Evolutionary conservation across 2,888 invertebrate genomes (phyloP).

Genomic region (Trisateles emortualis): DNA sequence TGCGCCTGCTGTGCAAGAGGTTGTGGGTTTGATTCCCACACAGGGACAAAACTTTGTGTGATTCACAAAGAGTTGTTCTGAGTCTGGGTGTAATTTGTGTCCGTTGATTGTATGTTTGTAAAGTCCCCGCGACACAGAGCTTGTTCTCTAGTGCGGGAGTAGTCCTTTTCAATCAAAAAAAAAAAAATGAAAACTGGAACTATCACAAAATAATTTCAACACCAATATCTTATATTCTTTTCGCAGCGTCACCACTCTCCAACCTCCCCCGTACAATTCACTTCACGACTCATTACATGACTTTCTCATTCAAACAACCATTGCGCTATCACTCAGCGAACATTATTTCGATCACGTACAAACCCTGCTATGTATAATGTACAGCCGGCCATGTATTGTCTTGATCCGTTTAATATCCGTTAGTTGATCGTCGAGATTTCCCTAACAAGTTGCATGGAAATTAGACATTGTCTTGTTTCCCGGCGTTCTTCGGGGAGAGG

Average conservation of each 20-base stretch:
- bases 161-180: too few relatives aligned
- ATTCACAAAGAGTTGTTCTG: too few relatives aligned
- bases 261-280: conserved; percentile 1
- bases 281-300: conserved; percentile 21
- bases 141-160: too few relatives aligned
- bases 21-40: too few relatives aligned
- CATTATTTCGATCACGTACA: conserved; percentile 36
- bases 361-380: conserved; percentile 38
- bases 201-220: neutral
- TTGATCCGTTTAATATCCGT: conserved; percentile 56
- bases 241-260: conserved; percentile 3
- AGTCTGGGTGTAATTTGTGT: too few relatives aligned
- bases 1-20: too few relatives aligned
- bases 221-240: neutral
- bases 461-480: conserved; percentile 47
- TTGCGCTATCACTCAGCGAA: conserved; percentile 22
- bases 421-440: conserved; percentile 54
- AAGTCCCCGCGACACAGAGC: too few relatives aligned
- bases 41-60: too few relatives aligned
- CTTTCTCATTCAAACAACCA: conserved; percentile 28
- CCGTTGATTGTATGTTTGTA: too few relatives aligned
- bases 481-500: conserved; percentile 1
- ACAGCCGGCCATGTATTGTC: conserved; percentile 22
- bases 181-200: too few relatives aligned
- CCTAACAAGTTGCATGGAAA: conserved; percentile 56